Evolutionary conservation across 2,797 vertebrate species (phyloP).

Genomic region (Tachyglossus aculeatus): DNA sequence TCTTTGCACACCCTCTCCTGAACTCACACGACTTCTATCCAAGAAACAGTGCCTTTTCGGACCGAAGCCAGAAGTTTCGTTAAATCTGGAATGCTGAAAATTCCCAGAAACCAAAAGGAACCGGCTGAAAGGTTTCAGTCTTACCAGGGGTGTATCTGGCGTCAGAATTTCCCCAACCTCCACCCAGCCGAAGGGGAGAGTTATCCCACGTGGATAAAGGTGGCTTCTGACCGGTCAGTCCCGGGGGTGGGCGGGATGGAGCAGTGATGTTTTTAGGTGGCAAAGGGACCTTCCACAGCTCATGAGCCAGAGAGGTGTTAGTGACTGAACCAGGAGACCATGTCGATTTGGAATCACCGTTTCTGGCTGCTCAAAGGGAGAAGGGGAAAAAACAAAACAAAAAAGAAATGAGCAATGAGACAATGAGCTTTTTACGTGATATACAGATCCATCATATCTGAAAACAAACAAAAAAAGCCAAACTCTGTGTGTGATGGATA

Average conservation of each 20-base stretch:
- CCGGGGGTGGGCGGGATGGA: slow-evolving; percentile 95
- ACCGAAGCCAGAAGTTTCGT: too few relatives aligned
- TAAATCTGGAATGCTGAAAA: too few relatives aligned
- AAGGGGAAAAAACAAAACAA: neutral
- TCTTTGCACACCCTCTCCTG: too few relatives aligned
- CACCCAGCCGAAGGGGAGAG: slow-evolving; percentile 84
- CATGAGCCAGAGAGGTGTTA: slow-evolving; percentile 98
- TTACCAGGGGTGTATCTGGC: slow-evolving; percentile 96
- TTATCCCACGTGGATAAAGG: slow-evolving; percentile 90
- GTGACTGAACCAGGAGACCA: slow-evolving; percentile 95
- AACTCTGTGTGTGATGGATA: neutral
- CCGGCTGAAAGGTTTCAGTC: neutral
- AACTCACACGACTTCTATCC: too few relatives aligned
- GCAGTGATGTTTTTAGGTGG: slow-evolving; percentile 92
- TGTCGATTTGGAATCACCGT: slow-evolving; percentile 92
- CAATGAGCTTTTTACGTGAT: neutral
- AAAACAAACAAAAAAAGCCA: neutral
- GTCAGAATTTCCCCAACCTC: slow-evolving; percentile 88
- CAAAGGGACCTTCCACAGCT: slow-evolving; percentile 99
- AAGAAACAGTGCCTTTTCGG: too few relatives aligned
- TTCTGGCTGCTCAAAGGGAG: slow-evolving; percentile 84
- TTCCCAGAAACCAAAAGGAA: neutral
- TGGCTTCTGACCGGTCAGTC: slow-evolving; percentile 94
- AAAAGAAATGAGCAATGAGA: slow-evolving; percentile 8
- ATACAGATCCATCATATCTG: neutral